phyloP scores from a whole-genome alignment of 2,113 vertebrate species.

The Numida meleagris region DNA sequence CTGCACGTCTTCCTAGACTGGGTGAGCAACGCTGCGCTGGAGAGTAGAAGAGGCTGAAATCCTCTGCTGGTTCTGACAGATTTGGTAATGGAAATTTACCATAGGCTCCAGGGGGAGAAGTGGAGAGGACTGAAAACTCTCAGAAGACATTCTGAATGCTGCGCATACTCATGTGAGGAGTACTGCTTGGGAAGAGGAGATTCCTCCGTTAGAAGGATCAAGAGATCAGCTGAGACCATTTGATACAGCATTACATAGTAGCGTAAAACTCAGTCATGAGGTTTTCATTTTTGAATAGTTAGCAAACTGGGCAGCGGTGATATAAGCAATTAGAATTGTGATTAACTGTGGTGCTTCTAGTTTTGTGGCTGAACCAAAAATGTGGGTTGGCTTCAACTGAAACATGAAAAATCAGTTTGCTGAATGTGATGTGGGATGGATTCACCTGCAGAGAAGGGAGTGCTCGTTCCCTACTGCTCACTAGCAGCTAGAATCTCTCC shows the following conservation, averaged over 20 bases:
- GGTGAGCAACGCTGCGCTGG: neutral
- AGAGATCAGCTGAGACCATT: neutral
- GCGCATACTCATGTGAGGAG: neutral
- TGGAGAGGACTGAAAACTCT: neutral
- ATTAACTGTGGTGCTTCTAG: neutral
- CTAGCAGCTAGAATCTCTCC: neutral
- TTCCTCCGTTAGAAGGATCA: neutral
- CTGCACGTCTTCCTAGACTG: neutral
- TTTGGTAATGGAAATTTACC: neutral
- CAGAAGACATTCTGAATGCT: neutral
- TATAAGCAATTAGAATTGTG: neutral
- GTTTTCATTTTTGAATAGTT: neutral
- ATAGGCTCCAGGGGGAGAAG: neutral
- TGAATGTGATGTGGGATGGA: neutral
- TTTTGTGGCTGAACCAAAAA: constrained; percentile 17
- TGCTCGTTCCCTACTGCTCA: neutral
- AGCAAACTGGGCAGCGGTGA: neutral
- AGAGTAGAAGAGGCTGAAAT: neutral
- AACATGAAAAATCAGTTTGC: neutral
- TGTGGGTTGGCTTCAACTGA: neutral
- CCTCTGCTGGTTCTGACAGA: neutral
- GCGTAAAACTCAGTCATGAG: neutral
- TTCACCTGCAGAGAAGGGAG: neutral
- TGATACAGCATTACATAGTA: neutral
- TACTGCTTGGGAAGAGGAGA: neutral